Percentiles rank a stretch among this genome's conserved stretches.
Conservation (phyloP, 2,888 invertebrate species). For the Protonemura montana region DNA sequence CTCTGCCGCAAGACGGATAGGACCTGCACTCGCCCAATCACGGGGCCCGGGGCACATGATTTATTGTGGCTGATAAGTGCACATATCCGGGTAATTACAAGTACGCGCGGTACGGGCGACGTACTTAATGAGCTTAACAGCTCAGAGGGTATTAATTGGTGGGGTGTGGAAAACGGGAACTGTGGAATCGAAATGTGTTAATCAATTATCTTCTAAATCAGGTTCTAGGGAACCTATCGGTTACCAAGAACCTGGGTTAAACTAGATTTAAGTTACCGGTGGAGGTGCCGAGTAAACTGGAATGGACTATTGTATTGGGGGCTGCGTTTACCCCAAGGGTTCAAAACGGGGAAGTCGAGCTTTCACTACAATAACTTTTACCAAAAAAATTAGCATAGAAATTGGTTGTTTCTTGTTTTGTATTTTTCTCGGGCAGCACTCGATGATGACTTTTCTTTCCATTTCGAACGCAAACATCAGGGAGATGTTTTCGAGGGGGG, state of each 20-base stretch:
- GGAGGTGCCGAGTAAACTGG: neutral
- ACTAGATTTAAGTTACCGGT: neutral
- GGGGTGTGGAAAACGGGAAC: too few relatives aligned
- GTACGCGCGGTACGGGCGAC: neutral
- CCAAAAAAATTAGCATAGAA: neutral
- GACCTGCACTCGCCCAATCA: neutral
- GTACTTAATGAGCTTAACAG: too few relatives aligned
- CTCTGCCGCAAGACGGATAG: conserved; percentile 8
- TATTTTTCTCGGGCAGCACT: neutral
- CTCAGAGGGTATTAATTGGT: too few relatives aligned
- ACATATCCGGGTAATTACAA: conserved; percentile 29
- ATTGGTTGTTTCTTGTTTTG: neutral
- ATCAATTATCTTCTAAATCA: too few relatives aligned
- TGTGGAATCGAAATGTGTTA: too few relatives aligned
- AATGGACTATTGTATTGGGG: neutral
- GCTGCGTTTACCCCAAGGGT: neutral
- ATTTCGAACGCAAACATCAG: neutral
- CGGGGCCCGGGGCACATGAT: conserved; percentile 15
- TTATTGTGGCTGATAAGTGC: conserved; percentile 37
- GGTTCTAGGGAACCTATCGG: too few relatives aligned
- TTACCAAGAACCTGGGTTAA: too few relatives aligned
- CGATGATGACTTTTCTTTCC: conserved; percentile 12
- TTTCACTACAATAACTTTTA: neutral
- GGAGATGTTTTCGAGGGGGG: neutral
- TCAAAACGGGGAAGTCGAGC: neutral